phyloP scores from a whole-genome alignment of 2,888 invertebrate species.

The Yponomeuta sedellus region DNA sequence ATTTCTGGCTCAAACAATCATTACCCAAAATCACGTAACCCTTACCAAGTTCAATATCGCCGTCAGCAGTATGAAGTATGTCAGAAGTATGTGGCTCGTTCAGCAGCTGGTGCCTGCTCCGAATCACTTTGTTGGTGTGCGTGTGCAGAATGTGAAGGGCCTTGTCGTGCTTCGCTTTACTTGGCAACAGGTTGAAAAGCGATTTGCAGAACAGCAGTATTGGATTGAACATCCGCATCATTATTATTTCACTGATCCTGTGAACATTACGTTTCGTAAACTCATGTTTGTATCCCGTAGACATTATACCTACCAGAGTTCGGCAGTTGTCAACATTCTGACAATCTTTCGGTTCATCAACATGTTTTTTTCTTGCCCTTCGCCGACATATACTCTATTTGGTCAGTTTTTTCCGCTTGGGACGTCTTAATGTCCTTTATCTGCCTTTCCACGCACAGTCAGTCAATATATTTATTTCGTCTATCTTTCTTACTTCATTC shows the following conservation, averaged over 20 bases:
- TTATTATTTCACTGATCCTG: constrained; percentile 31
- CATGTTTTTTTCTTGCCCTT: too few species aligned
- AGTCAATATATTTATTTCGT: too few species aligned
- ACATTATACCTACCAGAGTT: too few species aligned
- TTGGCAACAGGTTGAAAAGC: constrained; percentile 67
- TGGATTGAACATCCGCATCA: constrained; percentile 51
- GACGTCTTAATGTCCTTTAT: too few species aligned
- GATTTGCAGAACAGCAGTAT: constrained; percentile 38
- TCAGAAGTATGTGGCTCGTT: constrained; percentile 38
- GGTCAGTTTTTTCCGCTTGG: too few species aligned
- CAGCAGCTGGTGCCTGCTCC: constrained; percentile 49
- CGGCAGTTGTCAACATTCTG: too few species aligned
- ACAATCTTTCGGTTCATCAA: too few species aligned
- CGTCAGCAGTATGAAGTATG: constrained; percentile 17
- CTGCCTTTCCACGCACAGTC: too few species aligned
- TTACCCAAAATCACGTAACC: constrained; percentile 14
- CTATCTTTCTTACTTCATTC: too few species aligned
- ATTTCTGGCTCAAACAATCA: constrained; percentile 17
- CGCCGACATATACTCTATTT: too few species aligned
- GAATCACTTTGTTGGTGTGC: constrained; percentile 62
- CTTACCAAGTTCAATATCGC: not conserved
- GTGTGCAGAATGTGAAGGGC: constrained; percentile 60
- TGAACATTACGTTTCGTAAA: too few species aligned
- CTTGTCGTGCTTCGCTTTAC: constrained; percentile 75
- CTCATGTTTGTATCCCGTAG: too few species aligned